phyloP scores from a whole-genome alignment of 2,113 vertebrate genomes.

The Trachemys scripta region DNA sequence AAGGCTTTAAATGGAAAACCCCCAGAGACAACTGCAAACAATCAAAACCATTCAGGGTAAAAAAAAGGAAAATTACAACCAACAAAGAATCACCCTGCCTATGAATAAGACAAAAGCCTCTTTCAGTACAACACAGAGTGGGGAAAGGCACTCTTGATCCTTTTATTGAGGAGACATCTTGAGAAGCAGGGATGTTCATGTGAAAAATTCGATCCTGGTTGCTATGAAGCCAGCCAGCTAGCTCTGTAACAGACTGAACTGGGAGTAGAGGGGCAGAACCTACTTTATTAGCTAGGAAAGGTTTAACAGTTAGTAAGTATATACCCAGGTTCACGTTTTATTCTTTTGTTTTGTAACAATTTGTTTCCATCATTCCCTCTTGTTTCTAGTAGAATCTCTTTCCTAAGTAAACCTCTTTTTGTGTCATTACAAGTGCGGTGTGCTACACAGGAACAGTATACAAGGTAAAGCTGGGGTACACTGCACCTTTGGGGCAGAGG shows the following conservation, averaged over 20 bases:
- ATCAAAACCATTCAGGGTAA: neutral
- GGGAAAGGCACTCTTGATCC: neutral
- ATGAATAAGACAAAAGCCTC: neutral
- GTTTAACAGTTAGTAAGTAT: neutral
- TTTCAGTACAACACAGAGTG: neutral
- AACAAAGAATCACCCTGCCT: neutral
- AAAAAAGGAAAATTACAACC: neutral
- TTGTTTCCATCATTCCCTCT: neutral
- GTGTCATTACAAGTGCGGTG: neutral
- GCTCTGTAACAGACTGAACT: neutral
- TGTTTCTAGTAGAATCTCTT: neutral
- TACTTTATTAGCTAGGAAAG: neutral
- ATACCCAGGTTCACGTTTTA: neutral
- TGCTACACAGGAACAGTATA: neutral
- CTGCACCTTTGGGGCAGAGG: neutral
- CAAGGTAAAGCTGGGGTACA: neutral
- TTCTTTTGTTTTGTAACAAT: neutral
- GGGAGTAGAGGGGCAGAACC: no score
- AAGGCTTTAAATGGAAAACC: neutral
- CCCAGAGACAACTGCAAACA: neutral
- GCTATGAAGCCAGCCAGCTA: neutral
- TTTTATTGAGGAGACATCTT: neutral
- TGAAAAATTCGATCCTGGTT: neutral
- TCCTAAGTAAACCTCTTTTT: neutral
- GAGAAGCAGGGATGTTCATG: neutral